These are phyloP conservation scores for Microcebus jonahi DNA, from an alignment of 2,113 vertebrate species.

Conservation along the genomic window DNA sequence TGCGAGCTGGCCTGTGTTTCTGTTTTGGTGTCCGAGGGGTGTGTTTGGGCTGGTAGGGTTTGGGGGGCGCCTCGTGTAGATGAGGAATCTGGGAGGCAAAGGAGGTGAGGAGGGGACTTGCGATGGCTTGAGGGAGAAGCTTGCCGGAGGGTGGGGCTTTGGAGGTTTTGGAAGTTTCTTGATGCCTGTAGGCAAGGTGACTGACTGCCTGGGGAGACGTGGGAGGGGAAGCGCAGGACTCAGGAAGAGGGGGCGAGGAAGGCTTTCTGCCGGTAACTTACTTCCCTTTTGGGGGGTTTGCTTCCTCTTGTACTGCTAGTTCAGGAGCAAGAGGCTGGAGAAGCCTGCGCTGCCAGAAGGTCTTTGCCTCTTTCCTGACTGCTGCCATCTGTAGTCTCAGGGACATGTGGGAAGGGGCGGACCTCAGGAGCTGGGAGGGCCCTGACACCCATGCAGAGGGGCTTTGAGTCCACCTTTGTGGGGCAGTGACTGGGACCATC, in stretches of 20 bases:
- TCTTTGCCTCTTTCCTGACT: not conserved
- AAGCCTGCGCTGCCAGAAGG: not conserved
- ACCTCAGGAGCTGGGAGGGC: not conserved
- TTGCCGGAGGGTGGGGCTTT: not conserved
- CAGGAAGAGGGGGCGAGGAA: not conserved
- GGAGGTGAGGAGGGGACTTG: not conserved
- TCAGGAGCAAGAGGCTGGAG: not conserved
- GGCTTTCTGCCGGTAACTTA: not conserved
- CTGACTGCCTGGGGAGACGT: not conserved
- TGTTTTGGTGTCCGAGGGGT: constrained; percentile 6
- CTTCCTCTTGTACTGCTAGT: constrained; percentile 48
- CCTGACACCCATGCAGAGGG: not conserved
- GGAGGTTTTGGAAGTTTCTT: constrained; percentile 54
- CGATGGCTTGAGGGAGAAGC: not conserved
- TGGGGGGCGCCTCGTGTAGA: not conserved
- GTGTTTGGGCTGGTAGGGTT: constrained; percentile 19
- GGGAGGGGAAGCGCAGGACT: not conserved
- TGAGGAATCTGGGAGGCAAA: constrained; percentile 10
- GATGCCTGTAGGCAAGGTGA: not conserved
- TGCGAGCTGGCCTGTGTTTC: not conserved
- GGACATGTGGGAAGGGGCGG: not conserved
- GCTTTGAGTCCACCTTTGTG: not conserved
- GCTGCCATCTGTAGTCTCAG: not conserved
- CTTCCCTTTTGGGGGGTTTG: constrained; percentile 69
- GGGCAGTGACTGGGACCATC: not conserved